Percentiles rank a stretch among this genome's conserved stretches.
Evolutionary conservation across 2,888 invertebrate genomes (phyloP).

Genomic region (Apoderus coryli): DNA sequence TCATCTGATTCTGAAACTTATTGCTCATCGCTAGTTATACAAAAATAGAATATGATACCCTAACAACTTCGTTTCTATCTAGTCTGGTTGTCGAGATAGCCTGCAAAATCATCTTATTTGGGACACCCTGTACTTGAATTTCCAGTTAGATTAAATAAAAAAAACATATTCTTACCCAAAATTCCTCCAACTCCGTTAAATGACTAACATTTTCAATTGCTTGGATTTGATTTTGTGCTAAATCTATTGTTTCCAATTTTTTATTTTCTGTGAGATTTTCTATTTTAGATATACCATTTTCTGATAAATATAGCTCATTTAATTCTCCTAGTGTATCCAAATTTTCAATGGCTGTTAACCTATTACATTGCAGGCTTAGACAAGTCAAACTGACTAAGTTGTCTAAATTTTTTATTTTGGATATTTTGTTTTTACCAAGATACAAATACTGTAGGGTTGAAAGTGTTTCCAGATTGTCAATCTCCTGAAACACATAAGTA

Average conservation of each 20-base stretch:
- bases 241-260: constrained; percentile 71
- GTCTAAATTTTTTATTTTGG: constrained; percentile 69
- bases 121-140: no score
- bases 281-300: constrained; percentile 74
- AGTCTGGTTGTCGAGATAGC: no score
- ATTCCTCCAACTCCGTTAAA: constrained; percentile 70
- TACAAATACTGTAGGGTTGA: constrained; percentile 63
- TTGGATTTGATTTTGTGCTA: constrained; percentile 77
- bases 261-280: constrained; percentile 59
- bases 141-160: no score
- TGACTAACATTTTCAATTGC: constrained; percentile 64
- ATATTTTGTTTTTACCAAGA: constrained; percentile 91
- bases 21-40: no score
- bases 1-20: no score
- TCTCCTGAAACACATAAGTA: constrained; percentile 43
- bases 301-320: constrained; percentile 82
- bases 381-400: constrained; percentile 56
- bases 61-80: no score
- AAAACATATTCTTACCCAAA: constrained; percentile 93
- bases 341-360: constrained; percentile 76
- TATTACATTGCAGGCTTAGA: constrained; percentile 82
- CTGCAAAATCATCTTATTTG: no score
- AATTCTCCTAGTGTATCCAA: constrained; percentile 57
- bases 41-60: no score
- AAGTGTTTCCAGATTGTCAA: constrained; percentile 73